These are phyloP conservation scores for Drosophila tsacasi DNA, from an alignment of 1,140 invertebrate species.

Conservation along the genomic window DNA sequence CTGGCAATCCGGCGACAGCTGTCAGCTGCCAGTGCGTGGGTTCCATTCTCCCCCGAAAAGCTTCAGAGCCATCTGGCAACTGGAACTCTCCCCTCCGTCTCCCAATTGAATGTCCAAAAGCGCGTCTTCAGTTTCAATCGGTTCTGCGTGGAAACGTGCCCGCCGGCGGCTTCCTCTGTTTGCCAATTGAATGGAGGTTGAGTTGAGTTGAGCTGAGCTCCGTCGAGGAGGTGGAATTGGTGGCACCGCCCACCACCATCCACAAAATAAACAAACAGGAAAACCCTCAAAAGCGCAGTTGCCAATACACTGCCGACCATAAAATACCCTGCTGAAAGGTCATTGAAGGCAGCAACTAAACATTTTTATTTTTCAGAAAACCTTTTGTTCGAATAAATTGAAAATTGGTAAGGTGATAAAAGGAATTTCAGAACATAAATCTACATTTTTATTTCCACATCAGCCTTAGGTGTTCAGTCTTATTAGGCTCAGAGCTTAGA, in stretches of 20 bases:
- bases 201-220: conserved; percentile 5
- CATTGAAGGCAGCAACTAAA: background rate
- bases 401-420: background rate
- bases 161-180: conserved; percentile 61
- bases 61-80: conserved; percentile 23
- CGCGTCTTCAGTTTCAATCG: conserved; percentile 70
- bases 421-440: background rate
- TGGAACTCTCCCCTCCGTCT: conserved; percentile 14
- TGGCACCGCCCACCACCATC: conserved; percentile 30
- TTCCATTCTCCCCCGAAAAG: background rate
- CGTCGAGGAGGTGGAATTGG: conserved; percentile 16
- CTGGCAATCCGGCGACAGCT: conserved; percentile 69
- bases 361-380: no score
- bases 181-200: conserved; percentile 60
- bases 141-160: conserved; percentile 56
- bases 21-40: conserved; percentile 60
- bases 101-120: conserved; percentile 68
- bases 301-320: background rate
- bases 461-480: background rate
- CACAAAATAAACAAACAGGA: conserved; percentile 31
- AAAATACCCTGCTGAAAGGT: conserved; percentile 7
- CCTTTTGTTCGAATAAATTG: background rate
- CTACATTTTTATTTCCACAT: background rate
- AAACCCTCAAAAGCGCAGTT: conserved; percentile 19
- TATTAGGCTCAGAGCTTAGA: background rate